These are phyloP conservation scores for Rhinoderma darwinii DNA, from an alignment of 2,113 vertebrate species.

Conservation along the genomic window DNA sequence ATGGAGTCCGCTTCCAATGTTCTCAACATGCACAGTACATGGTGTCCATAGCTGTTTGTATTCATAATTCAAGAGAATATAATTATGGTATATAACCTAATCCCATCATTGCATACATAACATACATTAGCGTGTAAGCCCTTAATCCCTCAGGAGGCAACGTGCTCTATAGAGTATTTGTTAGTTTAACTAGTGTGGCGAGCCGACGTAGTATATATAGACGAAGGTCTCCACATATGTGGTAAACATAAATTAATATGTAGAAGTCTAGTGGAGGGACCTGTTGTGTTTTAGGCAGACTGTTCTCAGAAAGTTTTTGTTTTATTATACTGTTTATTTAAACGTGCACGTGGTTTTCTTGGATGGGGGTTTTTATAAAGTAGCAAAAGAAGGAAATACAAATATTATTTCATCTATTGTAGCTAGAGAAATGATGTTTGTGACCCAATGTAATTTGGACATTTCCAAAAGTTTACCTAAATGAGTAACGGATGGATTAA, in stretches of 20 bases:
- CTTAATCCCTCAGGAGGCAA: background rate
- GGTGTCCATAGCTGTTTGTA: background rate
- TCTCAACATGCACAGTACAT: background rate
- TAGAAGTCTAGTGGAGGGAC: background rate
- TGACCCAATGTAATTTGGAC: background rate
- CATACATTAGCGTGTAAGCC: background rate
- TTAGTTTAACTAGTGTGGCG: background rate
- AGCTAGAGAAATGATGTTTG: background rate
- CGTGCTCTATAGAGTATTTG: background rate
- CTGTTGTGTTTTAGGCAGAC: background rate
- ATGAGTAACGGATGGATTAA: background rate
- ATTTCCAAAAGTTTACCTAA: background rate
- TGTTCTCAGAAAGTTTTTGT: no score
- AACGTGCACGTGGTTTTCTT: no score
- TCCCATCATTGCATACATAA: background rate
- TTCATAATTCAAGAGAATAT: constrained; percentile 19
- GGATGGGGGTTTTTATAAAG: no score
- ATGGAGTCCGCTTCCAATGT: background rate
- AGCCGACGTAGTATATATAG: background rate
- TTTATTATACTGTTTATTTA: no score
- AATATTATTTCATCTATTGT: no score
- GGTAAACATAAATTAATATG: background rate
- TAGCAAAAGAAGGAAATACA: no score
- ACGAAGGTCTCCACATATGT: background rate
- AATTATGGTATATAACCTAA: background rate